A percentile compares a stretch with the other conserved stretches of the same genome.
Evolutionary conservation across 2,797 vertebrate species (phyloP).

Genomic region (Balearica regulorum): DNA sequence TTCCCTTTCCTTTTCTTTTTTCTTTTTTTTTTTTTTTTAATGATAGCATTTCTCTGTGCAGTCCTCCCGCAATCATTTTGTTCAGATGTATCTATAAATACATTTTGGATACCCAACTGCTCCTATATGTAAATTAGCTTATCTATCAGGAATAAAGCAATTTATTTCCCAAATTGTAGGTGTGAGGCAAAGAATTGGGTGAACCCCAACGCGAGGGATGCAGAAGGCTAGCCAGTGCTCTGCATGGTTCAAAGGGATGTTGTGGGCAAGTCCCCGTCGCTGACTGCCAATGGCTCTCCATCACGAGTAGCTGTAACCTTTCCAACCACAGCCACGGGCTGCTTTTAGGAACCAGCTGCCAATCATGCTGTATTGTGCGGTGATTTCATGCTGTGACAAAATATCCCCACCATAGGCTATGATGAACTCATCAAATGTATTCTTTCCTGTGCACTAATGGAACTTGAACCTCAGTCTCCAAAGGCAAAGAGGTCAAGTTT

Average conservation of each 20-base stretch:
- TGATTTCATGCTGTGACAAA: neutral
- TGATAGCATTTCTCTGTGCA: neutral
- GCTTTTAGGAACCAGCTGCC: neutral
- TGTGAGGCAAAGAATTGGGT: neutral
- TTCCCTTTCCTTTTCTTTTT: neutral
- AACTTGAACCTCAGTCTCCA: neutral
- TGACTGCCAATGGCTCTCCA: neutral
- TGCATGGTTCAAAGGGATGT: fast-evolving
- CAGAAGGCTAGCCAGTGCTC: neutral
- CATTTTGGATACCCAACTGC: neutral
- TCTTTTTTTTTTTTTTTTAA: neutral
- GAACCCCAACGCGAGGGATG: neutral
- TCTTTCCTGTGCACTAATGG: neutral
- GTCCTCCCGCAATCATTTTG: neutral
- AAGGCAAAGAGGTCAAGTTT: neutral
- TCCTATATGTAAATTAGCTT: neutral
- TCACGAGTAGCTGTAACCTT: conserved; percentile 37
- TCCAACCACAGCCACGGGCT: neutral
- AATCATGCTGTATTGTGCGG: neutral
- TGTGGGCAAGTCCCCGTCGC: neutral
- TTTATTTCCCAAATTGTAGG: neutral
- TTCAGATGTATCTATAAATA: neutral
- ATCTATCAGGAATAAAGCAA: neutral
- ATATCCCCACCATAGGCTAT: neutral
- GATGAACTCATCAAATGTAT: neutral